Evolutionary conservation across 2,888 invertebrate species (phyloP), one percentile per base, ranked within the genome.

Genomic region (Philonicus albiceps): DNA sequence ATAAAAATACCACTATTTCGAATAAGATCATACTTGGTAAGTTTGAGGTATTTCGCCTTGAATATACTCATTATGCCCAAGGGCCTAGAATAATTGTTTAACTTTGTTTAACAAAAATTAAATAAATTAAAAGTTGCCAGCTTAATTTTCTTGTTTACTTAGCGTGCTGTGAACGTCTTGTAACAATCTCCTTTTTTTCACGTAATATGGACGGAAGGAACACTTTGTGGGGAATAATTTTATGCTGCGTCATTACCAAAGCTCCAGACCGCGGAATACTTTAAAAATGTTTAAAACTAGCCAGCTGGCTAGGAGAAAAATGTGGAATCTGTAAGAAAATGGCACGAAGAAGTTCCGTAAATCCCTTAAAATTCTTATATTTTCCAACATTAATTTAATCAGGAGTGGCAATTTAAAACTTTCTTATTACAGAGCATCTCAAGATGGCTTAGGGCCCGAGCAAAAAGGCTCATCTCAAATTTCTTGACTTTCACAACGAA

Each of bases 391-490:
- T 80, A 80, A 80, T 80, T 80, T 80, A 80, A 80, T 80, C 80
- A 80, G 31, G 80, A 80, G 49, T 80, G 80, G 53, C 53, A 80
- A 80, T 80, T 80, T 80, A 43, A 80, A 80, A 80, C 80, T 80
- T 80, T 78, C 49, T 80, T 80, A 80, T 53, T 80, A 53, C 80
- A 5, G n/a, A 27, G 64, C 19, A 37, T 31, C 74, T 74, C 27
- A 53, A 53, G 80, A 30, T 30, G 53, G 43, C 49, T 34, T 40
- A 40, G 37, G 40, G 76, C 40, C 7, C n/a, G 13, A 76, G 34
- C 22, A 40, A 76, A 76, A 76, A 27, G 64, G 64, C 19, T 16
- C 76, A 76, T 40, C 76, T 76, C 40, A 43, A 34, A 76, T 76
- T 76, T 76, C 37, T 22, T 37, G 40, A 43, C 76, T 76, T 76